These are phyloP conservation scores for Esperia sulphurella DNA, from an alignment of 2,888 invertebrate species.

Conservation along the genomic window DNA sequence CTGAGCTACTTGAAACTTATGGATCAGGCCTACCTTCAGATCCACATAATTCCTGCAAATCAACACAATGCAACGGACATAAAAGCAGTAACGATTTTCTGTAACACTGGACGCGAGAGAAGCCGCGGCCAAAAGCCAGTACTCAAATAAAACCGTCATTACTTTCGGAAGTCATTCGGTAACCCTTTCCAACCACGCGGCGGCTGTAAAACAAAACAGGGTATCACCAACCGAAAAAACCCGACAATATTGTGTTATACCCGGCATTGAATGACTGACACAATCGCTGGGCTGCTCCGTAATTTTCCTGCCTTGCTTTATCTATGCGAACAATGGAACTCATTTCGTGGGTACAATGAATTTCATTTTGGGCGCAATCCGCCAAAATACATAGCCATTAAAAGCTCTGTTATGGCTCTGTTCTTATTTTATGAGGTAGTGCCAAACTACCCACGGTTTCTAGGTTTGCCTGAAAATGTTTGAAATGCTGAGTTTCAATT, in stretches of 20 bases:
- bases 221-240: conserved; percentile 29
- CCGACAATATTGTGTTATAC: conserved; percentile 56
- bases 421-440: too few species aligned
- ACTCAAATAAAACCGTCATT: too few species aligned
- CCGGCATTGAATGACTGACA: conserved; percentile 55
- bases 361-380: conserved; percentile 61
- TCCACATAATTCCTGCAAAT: too few species aligned
- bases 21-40: too few species aligned
- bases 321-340: conserved; percentile 63
- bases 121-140: too few species aligned
- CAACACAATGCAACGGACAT: too few species aligned
- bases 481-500: too few species aligned
- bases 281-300: conserved; percentile 49
- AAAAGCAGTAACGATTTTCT: too few species aligned
- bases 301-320: conserved; percentile 74
- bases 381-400: conserved; percentile 62
- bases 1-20: too few species aligned
- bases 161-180: neutral
- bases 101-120: too few species aligned
- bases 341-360: conserved; percentile 70
- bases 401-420: conserved; percentile 31
- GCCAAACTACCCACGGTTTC: too few species aligned
- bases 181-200: neutral
- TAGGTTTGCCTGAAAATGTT: too few species aligned
- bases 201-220: neutral